Evolutionary conservation across 2,113 vertebrate genomes (phyloP).

Genomic region (Strigops habroptila): DNA sequence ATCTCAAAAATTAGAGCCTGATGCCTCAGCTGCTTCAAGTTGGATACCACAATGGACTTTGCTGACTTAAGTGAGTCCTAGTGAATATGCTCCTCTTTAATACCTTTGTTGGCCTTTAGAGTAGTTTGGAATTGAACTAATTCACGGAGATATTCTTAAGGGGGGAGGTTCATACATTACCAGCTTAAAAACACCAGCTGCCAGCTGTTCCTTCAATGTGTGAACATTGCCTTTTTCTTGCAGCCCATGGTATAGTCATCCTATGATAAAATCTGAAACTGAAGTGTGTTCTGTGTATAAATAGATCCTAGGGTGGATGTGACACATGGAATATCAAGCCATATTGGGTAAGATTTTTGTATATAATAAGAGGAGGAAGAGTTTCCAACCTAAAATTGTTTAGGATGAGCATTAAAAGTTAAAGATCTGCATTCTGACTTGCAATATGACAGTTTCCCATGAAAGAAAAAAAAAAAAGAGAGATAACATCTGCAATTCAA

Average conservation of each 20-base stretch:
- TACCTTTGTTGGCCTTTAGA: background rate
- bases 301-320: background rate
- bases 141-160: background rate
- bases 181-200: background rate
- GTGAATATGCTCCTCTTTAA: background rate
- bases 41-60: background rate
- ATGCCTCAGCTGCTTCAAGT: background rate
- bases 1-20: background rate
- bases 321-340: background rate
- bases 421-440: background rate
- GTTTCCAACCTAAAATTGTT: background rate
- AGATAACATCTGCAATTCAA: background rate
- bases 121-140: background rate
- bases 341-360: background rate
- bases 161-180: background rate
- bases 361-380: background rate
- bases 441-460: background rate
- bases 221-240: conserved; percentile 5
- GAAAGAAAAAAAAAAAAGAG: background rate
- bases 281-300: background rate
- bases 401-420: background rate
- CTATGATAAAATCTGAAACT: background rate
- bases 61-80: background rate
- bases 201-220: background rate
- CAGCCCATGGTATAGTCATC: background rate